Conservation (phyloP, 2,113 vertebrate genomes). For the Sula dactylatra region DNA sequence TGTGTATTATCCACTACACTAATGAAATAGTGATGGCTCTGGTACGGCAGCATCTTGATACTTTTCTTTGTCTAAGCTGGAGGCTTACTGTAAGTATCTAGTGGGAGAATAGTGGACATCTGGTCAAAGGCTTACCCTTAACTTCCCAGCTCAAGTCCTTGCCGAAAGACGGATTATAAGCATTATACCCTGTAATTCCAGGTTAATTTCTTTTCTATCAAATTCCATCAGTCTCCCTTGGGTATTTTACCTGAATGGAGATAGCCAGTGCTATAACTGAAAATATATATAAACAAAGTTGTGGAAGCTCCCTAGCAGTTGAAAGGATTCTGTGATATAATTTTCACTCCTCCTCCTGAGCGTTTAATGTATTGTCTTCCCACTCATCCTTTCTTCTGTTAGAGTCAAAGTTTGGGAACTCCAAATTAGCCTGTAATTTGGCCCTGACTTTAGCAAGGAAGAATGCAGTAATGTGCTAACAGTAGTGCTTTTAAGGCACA, state of each 20-base stretch:
- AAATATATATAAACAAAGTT: not conserved
- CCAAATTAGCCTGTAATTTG: not conserved
- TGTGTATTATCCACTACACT: not conserved
- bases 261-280: not conserved
- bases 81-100: not conserved
- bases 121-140: constrained; percentile 33
- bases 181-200: constrained; percentile 15
- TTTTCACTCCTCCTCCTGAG: not conserved
- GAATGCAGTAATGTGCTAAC: not conserved
- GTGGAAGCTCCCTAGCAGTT: not conserved
- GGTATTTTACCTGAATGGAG: not conserved
- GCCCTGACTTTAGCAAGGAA: not conserved
- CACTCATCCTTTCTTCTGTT: not conserved
- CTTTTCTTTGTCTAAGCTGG: not conserved
- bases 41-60: not conserved
- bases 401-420: not conserved
- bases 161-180: not conserved
- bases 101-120: not conserved
- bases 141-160: not conserved
- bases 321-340: not conserved
- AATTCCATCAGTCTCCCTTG: not conserved
- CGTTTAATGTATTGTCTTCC: not conserved
- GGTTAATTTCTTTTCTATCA: constrained; percentile 19
- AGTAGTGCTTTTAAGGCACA: not conserved
- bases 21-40: not conserved